phyloP scores from a whole-genome alignment of 2,797 vertebrate genomes.

The Urosaurus nigricauda region DNA sequence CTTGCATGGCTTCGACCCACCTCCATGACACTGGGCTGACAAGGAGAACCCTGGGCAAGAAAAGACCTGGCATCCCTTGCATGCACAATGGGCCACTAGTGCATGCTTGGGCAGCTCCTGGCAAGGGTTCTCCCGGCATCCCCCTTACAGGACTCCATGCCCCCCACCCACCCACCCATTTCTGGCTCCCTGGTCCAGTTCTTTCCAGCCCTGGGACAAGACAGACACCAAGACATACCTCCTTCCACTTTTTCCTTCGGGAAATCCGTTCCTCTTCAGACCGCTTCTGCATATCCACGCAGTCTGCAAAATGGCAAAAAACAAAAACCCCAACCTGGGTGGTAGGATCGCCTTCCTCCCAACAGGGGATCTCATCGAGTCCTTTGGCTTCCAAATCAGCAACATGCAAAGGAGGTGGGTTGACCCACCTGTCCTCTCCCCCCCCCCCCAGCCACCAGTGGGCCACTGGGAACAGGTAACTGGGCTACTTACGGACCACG shows the following conservation, averaged over 20 bases:
- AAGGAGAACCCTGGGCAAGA: too few species aligned
- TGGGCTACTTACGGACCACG: background rate
- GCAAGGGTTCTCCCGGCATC: too few species aligned
- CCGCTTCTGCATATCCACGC: background rate
- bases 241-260: background rate
- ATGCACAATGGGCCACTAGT: background rate
- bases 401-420: background rate
- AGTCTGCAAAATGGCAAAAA: slow-evolving; percentile 3
- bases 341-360: background rate
- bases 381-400: background rate
- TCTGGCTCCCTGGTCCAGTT: background rate
- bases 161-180: too few species aligned
- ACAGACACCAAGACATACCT: background rate
- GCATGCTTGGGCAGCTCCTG: background rate
- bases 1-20: too few species aligned
- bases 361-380: too few species aligned
- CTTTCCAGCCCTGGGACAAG: background rate
- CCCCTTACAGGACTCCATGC: background rate
- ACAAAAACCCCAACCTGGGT: too few species aligned
- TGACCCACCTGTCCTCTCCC: background rate
- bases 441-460: background rate
- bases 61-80: too few species aligned
- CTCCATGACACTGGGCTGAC: too few species aligned
- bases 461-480: too few species aligned
- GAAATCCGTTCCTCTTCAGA: background rate